Percentiles rank a stretch among this genome's conserved stretches.
Conservation (phyloP, 2,113 vertebrate species). For the Thinocorus orbignyianus region DNA sequence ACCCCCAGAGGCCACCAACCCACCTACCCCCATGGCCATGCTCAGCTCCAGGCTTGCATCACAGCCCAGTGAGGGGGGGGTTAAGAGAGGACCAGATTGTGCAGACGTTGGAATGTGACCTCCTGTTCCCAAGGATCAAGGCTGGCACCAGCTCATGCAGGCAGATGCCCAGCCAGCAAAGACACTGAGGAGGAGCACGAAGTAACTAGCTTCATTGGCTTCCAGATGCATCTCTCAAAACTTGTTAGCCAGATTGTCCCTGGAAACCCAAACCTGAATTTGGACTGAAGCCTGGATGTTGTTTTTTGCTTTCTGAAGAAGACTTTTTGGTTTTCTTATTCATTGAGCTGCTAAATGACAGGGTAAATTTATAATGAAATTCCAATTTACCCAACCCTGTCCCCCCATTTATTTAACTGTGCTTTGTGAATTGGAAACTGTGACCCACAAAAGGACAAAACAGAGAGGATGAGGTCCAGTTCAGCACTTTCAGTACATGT, state of each 20-base stretch:
- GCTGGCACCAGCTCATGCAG: background rate
- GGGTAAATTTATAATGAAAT: background rate
- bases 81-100: background rate
- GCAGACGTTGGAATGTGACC: background rate
- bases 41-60: background rate
- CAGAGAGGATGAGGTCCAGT: background rate
- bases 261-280: background rate
- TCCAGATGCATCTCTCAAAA: background rate
- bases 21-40: rapidly evolving
- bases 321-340: background rate
- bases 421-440: background rate
- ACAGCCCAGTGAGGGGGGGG: background rate
- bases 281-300: background rate
- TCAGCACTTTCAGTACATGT: background rate
- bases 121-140: background rate
- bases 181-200: background rate
- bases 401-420: background rate
- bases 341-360: background rate
- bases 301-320: background rate
- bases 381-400: background rate
- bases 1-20: background rate
- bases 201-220: background rate
- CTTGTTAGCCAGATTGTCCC: background rate
- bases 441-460: background rate
- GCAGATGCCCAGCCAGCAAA: background rate